A percentile compares a stretch with the other conserved stretches of the same genome.
These are phyloP conservation scores for Hydractinia symbiolongicarpus DNA, from an alignment of 30 jellyfish, hydroid and myxozoan species.

Conservation along the genomic window DNA sequence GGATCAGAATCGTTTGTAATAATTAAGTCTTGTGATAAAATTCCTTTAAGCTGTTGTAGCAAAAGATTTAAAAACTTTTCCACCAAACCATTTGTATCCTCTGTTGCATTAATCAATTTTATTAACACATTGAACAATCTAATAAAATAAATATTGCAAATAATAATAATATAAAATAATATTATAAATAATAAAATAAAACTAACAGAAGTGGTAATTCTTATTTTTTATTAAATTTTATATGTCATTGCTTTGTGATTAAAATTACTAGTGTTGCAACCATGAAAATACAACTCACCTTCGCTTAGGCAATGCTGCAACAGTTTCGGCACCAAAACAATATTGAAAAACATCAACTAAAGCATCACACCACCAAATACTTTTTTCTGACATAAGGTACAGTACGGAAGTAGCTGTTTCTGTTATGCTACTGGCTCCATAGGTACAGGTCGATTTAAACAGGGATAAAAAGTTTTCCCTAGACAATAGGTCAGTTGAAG, in stretches of 20 bases:
- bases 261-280: not conserved
- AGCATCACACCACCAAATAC: constrained; percentile 78
- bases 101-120: constrained; percentile 29
- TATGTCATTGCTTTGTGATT: not conserved
- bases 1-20: constrained; percentile 13
- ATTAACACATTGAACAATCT: constrained; percentile 51
- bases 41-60: constrained; percentile 24
- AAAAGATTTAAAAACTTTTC: constrained; percentile 31
- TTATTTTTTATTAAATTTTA: not conserved
- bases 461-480: constrained; percentile 39
- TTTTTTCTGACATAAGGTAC: constrained; percentile 39
- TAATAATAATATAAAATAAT: too few relatives aligned
- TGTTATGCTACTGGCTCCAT: constrained; percentile 50
- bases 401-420: constrained; percentile 48
- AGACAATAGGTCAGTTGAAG: not conserved
- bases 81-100: constrained; percentile 33
- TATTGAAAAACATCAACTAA: constrained; percentile 36
- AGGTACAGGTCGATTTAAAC: constrained; percentile 44
- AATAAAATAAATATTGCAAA: not conserved
- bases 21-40: constrained; percentile 18
- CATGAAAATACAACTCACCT: constrained; percentile 43
- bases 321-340: constrained; percentile 41
- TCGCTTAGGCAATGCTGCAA: constrained; percentile 43
- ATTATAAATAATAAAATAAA: too few relatives aligned
- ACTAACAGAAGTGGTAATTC: too few relatives aligned